phyloP scores from a whole-genome alignment of 2,113 vertebrate genomes.

The human (Homo sapiens) region GRCh38 chr1:234730501-234731000 shows the following conservation, averaged over 20 bases:
- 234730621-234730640: not conserved
- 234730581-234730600: not conserved
- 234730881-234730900: accelerated
- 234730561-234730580: accelerated
- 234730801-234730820: not conserved
- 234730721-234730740: not conserved
- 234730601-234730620: not conserved
- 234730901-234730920: not conserved
- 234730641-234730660: not conserved
- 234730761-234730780: not conserved
- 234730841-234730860: not conserved
- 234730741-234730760: not conserved
- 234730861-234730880: not conserved
- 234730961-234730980: accelerated
- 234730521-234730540: not conserved
- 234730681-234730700: not conserved
- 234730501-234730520: not conserved
- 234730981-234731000: not conserved
- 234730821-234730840: no score
- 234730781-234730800: not conserved
- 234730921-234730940: not conserved
- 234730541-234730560: accelerated
- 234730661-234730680: not conserved
- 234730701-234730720: not conserved
- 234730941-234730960: no score